Base-by-base conservation (phyloP, 2,113 vertebrate species). In the Megaleporinus macrocephalus region DNA sequence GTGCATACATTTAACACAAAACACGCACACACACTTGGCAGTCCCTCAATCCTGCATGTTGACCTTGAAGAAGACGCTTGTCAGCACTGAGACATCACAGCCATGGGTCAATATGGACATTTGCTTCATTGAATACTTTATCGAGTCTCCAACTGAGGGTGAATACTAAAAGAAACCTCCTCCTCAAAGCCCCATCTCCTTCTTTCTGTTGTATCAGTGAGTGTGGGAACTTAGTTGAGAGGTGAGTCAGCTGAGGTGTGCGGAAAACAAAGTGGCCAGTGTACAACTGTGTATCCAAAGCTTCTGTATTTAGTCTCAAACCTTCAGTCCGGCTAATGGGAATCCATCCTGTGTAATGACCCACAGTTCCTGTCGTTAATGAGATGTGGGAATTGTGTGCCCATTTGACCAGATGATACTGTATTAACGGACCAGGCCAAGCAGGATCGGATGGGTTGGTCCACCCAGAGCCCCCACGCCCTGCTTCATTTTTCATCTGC, bases 381-480 rank as follows among this genome's bases (percentile, higher is more conserved):
- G 95, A 96, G 95, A 96, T 96, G 94, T 96, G 96, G 95, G 95
- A 96, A 96, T 96, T 96, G 94, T 93, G 93, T 90, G 94, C 95
- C 93, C 94, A 95, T 95, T 95, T 93, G 94, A 96, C 95, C 95
- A 96, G 95, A 96, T 96, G 95, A 96, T 96, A 94, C 92, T 95
- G 92, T 94, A 96, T 96, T 95, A 96, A 96, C 95, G 94, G 95
- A 95, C 94, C 94, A 92, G 95, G 92, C 92, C 80, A 92, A 76
- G 93, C 93, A 94, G 90, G 94, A 95, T n/a, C 84, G 85, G 86
- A 84, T 88, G 91, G 93, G 93, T 3, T 91, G 94, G 71, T 82
- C 83, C 91, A 90, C 89, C 90, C 90, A 88, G 89, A 93, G 85
- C 78, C 89, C 92, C 89, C 91, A 5, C 91, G 95, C 94, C 94